Evolutionary conservation across 2,888 invertebrate species (phyloP).

Genomic region (Drosophila niveifrons): DNA sequence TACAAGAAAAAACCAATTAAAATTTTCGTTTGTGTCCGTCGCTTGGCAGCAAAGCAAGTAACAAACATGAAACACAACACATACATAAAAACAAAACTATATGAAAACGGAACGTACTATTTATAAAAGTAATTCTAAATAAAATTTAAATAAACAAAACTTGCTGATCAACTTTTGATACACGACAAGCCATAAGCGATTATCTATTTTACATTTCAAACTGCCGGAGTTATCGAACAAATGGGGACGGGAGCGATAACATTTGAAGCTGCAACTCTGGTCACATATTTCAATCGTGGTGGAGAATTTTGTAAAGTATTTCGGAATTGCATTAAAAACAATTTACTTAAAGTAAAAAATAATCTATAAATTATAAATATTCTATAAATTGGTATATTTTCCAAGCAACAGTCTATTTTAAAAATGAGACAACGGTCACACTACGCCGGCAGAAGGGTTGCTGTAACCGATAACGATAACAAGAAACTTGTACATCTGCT

Average conservation of each 20-base stretch:
- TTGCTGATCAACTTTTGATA: slow-evolving; percentile 26
- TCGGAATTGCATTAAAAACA: background rate
- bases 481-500: slow-evolving; percentile 18
- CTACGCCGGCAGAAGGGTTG: slow-evolving; percentile 35
- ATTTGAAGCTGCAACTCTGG: background rate
- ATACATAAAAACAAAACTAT: slow-evolving; percentile 49
- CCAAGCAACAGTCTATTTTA: background rate
- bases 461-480: slow-evolving; percentile 43
- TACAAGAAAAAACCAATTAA: slow-evolving; percentile 64
- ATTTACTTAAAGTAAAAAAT: no score
- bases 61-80: slow-evolving; percentile 47
- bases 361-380: no score
- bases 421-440: background rate
- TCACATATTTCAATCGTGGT: background rate
- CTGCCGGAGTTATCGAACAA: background rate
- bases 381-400: background rate
- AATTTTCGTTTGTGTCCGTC: slow-evolving; percentile 67
- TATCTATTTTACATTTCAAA: background rate
- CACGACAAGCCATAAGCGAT: background rate
- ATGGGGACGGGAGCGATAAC: background rate
- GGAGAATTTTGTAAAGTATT: background rate
- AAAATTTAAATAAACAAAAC: slow-evolving; percentile 63
- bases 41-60: slow-evolving; percentile 51
- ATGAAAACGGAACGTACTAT: slow-evolving; percentile 67
- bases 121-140: slow-evolving; percentile 74